These are phyloP conservation scores for Drosophila planitibia DNA, from an alignment of 2,888 invertebrate genomes.

Conservation along the genomic window DNA sequence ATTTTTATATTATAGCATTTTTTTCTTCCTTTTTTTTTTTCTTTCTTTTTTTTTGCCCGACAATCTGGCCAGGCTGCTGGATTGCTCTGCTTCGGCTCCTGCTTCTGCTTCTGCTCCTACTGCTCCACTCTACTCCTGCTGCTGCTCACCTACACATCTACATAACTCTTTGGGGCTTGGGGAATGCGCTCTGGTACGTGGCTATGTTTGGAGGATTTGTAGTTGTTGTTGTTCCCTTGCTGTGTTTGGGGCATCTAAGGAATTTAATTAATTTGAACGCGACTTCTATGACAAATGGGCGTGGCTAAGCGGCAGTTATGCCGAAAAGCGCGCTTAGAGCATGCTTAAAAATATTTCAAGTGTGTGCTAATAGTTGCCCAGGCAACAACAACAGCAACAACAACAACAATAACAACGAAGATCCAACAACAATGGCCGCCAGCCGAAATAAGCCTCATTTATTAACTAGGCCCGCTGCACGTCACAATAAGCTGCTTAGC, in stretches of 20 bases:
- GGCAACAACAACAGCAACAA: conserved; percentile 40
- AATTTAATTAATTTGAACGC: conserved; percentile 79
- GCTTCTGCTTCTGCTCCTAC: conserved; percentile 4
- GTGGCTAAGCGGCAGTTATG: conserved; percentile 66
- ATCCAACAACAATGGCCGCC: conserved; percentile 57
- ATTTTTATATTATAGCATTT: conserved; percentile 53
- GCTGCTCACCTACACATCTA: background rate
- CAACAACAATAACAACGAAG: conserved; percentile 5
- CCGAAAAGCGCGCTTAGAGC: conserved; percentile 70
- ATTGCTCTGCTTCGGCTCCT: conserved; percentile 28
- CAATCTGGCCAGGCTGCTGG: conserved; percentile 22
- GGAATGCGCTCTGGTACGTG: conserved; percentile 65
- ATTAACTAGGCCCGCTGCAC: conserved; percentile 55
- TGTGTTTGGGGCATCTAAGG: conserved; percentile 58
- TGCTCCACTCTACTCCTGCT: background rate
- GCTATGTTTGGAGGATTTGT: conserved; percentile 55
- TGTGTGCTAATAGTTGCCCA: conserved; percentile 64
- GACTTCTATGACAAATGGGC: conserved; percentile 78
- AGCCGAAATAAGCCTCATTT: conserved; percentile 59
- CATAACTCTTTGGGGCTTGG: conserved; percentile 24
- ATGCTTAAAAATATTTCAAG: conserved; percentile 56
- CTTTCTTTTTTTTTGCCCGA: conserved; percentile 8
- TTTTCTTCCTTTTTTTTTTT: conserved; percentile 9
- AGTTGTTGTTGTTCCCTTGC: conserved; percentile 1
- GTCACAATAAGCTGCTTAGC: conserved; percentile 70